Evolutionary conservation across 2,797 vertebrate species (phyloP).

Genomic region (Cyprinella venusta): DNA sequence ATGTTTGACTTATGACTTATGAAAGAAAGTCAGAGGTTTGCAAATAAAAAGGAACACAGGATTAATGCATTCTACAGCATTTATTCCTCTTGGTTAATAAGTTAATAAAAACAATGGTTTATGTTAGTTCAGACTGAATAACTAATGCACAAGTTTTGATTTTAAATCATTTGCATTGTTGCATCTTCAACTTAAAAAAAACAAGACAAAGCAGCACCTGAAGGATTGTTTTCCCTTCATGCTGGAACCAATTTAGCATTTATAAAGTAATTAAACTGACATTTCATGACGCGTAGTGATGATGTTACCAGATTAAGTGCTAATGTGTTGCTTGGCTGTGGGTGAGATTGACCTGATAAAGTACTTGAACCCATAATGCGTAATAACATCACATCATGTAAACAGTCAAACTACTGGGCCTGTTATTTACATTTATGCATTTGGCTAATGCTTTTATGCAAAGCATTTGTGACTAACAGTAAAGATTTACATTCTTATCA

Average conservation of each 20-base stretch:
- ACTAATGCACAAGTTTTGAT: background rate
- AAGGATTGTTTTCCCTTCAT: background rate
- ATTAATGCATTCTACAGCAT: too few species aligned
- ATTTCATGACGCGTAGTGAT: background rate
- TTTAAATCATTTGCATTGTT: too few species aligned
- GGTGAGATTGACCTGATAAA: background rate
- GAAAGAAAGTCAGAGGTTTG: constrained; percentile 6
- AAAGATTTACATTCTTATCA: too few species aligned
- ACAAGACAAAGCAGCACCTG: background rate
- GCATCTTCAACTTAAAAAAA: background rate
- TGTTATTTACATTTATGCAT: too few species aligned
- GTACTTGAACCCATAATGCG: background rate
- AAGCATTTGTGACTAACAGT: too few species aligned
- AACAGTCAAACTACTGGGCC: background rate
- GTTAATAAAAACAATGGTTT: background rate
- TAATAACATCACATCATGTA: background rate
- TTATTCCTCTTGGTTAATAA: background rate
- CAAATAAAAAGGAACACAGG: background rate
- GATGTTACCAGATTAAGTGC: background rate
- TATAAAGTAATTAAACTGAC: background rate
- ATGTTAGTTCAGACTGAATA: background rate
- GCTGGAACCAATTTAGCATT: background rate
- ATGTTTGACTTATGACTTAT: background rate
- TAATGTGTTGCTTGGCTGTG: constrained; percentile 5
- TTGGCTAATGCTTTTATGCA: too few species aligned